Conservation (phyloP, 2,797 vertebrate species). For the Pseudochirops corinnae region DNA sequence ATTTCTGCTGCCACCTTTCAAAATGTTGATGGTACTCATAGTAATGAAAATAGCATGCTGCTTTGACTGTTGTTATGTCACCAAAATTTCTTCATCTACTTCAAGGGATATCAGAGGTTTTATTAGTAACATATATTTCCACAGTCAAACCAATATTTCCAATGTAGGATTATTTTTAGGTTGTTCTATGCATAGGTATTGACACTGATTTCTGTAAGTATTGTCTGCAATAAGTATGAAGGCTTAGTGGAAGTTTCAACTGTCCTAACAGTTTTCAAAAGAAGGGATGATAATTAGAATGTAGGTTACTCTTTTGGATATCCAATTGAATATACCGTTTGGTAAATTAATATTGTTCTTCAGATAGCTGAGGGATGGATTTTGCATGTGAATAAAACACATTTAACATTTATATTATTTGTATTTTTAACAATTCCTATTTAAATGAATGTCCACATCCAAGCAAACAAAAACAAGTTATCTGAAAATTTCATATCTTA, state of each 20-base stretch:
- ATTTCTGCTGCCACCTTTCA: constrained; percentile 58
- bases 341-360: neutral
- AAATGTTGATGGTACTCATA: constrained; percentile 39
- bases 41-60: constrained; percentile 67
- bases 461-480: neutral
- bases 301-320: neutral
- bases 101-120: constrained; percentile 61
- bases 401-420: neutral
- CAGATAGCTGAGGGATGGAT: neutral
- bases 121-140: constrained; percentile 49
- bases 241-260: neutral
- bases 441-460: neutral
- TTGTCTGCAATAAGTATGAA: neutral
- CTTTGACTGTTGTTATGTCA: constrained; percentile 45
- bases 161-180: neutral
- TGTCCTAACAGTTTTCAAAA: neutral
- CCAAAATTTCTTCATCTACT: constrained; percentile 59
- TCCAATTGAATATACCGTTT: neutral
- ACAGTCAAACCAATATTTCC: neutral
- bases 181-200: neutral
- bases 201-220: neutral
- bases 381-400: neutral
- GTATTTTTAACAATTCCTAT: neutral
- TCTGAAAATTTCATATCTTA: neutral
- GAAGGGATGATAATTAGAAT: neutral